Evolutionary conservation across 2,797 vertebrate genomes (phyloP).

Genomic region (Acanthurus leucopareius): DNA sequence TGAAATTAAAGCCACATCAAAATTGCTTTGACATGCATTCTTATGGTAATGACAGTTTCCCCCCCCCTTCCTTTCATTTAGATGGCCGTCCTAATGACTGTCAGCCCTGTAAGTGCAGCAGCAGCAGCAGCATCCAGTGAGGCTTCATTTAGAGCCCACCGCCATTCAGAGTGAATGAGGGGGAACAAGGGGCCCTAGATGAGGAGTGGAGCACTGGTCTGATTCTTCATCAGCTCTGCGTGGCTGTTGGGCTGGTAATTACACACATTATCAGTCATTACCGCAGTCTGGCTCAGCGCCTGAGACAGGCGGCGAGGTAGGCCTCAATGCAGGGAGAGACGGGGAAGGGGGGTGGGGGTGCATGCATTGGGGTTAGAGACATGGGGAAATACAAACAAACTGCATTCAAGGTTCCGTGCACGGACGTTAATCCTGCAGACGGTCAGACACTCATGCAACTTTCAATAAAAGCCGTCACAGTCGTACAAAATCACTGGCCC

Average conservation of each 20-base stretch:
- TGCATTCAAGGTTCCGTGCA: constrained; percentile 13
- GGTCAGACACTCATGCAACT: constrained; percentile 5
- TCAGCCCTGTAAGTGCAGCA: constrained; percentile 54
- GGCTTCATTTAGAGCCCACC: constrained; percentile 62
- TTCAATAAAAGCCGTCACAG: not conserved
- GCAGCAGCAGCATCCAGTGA: constrained; percentile 58
- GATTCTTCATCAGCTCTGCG: constrained; percentile 73
- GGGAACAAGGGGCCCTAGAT: constrained; percentile 72
- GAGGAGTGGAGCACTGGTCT: constrained; percentile 57
- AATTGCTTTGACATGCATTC: constrained; percentile 77
- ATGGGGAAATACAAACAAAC: constrained; percentile 22
- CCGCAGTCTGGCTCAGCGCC: constrained; percentile 69
- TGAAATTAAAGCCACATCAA: constrained; percentile 76
- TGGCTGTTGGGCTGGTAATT: constrained; percentile 79
- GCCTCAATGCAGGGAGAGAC: constrained; percentile 17
- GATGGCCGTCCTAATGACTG: constrained; percentile 73
- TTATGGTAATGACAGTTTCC: constrained; percentile 73
- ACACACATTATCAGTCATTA: constrained; percentile 85
- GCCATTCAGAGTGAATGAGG: constrained; percentile 75
- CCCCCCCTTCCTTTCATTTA: constrained; percentile 58
- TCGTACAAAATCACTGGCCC: constrained; percentile 10
- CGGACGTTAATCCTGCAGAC: not conserved
- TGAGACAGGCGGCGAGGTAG: constrained; percentile 56
- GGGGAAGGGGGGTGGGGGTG: not conserved
- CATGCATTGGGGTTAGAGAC: constrained; percentile 7